phyloP scores from a whole-genome alignment of 2,113 vertebrate species.

The Chionodraco myersi region DNA sequence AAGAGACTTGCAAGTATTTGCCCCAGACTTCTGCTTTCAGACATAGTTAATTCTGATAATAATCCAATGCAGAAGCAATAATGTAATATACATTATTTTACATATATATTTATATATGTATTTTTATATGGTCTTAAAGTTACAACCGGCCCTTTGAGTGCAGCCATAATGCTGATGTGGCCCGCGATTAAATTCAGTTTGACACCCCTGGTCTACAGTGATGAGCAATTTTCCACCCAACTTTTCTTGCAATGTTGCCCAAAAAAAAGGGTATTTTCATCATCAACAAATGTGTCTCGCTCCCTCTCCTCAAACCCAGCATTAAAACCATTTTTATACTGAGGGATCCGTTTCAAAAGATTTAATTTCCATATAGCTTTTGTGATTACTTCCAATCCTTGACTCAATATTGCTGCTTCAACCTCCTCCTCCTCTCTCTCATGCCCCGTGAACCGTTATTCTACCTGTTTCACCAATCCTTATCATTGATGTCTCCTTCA shows the following conservation, averaged over 20 bases:
- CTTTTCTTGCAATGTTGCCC: background rate
- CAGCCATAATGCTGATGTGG: too few species aligned
- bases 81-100: too few species aligned
- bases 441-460: conserved; percentile 20
- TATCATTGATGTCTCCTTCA: conserved; percentile 23
- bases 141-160: too few species aligned
- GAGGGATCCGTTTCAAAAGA: background rate
- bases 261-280: background rate
- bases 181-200: too few species aligned
- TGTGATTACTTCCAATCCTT: conserved; percentile 4
- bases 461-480: conserved; percentile 40
- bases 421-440: conserved; percentile 26
- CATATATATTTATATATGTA: too few species aligned
- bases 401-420: background rate
- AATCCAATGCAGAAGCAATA: too few species aligned
- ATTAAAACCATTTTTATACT: background rate
- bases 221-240: background rate
- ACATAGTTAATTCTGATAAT: too few species aligned
- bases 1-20: too few species aligned
- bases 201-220: background rate
- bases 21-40: too few species aligned
- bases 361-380: conserved; percentile 24
- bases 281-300: background rate
- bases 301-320: conserved; percentile 8
- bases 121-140: too few species aligned